Conservation (phyloP, 2,113 vertebrate species). For the Pagrus major region DNA sequence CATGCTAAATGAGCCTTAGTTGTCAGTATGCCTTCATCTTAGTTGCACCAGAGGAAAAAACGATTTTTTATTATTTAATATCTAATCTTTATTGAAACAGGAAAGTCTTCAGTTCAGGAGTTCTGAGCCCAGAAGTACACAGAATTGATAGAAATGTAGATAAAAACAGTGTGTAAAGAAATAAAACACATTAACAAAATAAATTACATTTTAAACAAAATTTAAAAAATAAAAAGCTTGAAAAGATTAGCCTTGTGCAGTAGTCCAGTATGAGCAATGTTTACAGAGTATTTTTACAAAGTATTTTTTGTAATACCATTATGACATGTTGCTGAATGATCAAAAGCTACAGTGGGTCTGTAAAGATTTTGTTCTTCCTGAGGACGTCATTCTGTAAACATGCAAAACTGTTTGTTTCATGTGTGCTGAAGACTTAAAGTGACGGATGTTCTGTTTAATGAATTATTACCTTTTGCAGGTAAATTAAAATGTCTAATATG, state of each 20-base stretch:
- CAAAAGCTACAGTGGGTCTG: not conserved
- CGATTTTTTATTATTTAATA: not conserved
- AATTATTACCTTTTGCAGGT: not conserved
- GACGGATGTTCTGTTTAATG: not conserved
- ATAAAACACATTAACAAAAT: slow-evolving; percentile 8
- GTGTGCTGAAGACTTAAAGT: not conserved
- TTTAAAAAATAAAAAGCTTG: too few relatives aligned
- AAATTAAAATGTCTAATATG: not conserved
- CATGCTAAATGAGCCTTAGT: not conserved
- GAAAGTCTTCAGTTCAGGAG: not conserved
- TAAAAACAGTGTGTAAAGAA: not conserved
- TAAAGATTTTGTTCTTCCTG: not conserved
- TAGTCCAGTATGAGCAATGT: not conserved
- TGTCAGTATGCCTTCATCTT: not conserved
- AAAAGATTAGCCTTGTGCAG: not conserved
- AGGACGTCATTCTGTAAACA: not conserved
- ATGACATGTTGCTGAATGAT: not conserved
- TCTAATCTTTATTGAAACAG: slow-evolving; percentile 23
- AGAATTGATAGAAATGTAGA: not conserved
- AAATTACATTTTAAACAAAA: not conserved
- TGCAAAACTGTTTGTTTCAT: not conserved
- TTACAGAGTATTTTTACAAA: not conserved
- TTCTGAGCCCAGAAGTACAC: not conserved
- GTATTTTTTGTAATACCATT: not conserved
- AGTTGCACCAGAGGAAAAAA: not conserved